Conservation (phyloP, 23 tunicate species). For the Trididemnum clinides region DNA sequence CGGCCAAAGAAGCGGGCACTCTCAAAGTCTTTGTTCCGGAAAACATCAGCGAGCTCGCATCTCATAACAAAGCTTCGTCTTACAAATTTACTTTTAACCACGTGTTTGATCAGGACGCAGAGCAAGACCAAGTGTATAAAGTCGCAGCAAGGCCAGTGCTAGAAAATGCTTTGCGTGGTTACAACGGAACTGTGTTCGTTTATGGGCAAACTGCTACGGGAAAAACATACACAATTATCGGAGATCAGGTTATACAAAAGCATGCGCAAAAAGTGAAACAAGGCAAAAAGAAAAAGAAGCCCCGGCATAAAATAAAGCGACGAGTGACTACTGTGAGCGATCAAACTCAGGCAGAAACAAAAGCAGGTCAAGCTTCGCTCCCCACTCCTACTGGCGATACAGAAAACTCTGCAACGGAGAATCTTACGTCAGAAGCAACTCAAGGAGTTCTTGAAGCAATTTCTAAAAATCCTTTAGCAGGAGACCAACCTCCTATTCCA, state of each 20-base stretch:
- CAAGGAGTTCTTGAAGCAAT: background rate
- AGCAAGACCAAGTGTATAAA: constrained; percentile 76
- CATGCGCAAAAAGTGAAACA: background rate
- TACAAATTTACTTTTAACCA: constrained; percentile 68
- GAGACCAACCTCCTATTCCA: background rate
- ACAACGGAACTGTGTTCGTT: constrained; percentile 94
- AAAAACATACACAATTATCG: constrained; percentile 83
- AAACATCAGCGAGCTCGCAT: background rate
- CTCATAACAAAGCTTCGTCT: constrained; percentile 5
- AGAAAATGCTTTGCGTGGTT: constrained; percentile 75
- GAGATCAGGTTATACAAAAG: constrained; percentile 30
- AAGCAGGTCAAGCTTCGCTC: background rate
- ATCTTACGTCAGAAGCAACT: background rate
- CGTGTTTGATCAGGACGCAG: constrained; percentile 62
- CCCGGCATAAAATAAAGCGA: background rate
- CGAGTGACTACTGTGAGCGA: background rate
- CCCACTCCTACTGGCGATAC: background rate
- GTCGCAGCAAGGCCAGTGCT: constrained; percentile 67
- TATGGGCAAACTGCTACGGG: constrained; percentile 99
- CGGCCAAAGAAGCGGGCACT: background rate
- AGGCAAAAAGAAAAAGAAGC: background rate
- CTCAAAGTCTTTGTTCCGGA: constrained; percentile 38
- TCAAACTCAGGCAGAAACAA: background rate
- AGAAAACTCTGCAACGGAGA: no score
- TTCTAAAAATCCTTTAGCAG: background rate